phyloP scores from a whole-genome alignment of 2,797 vertebrate genomes.

The Austrolebias charrua region DNA sequence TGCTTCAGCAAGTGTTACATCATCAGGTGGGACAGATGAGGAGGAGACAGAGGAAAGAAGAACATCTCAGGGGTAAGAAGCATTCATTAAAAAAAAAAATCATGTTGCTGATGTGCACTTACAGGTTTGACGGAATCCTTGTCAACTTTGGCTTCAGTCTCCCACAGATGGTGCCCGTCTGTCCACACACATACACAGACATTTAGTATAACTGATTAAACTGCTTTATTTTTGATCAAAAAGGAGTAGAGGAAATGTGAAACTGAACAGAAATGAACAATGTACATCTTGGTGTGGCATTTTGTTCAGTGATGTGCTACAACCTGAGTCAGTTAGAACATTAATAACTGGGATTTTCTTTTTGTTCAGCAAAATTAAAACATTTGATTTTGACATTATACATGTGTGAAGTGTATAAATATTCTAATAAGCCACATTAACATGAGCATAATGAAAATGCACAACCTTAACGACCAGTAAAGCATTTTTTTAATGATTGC shows the following conservation, averaged over 20 bases:
- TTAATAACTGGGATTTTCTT: no score
- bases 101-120: conserved; percentile 71
- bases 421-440: no score
- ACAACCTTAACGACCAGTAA: no score
- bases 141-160: conserved; percentile 96
- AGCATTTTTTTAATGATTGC: no score
- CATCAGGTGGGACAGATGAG: conserved; percentile 69
- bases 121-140: conserved; percentile 93
- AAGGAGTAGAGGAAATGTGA: not conserved
- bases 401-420: no score
- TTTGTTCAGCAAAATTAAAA: no score
- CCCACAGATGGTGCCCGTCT: conserved; percentile 99
- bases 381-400: no score
- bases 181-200: conserved; percentile 19
- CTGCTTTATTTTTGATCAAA: no score
- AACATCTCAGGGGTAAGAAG: conserved; percentile 35
- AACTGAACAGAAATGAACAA: not conserved
- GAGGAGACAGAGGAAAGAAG: conserved; percentile 46
- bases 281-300: not conserved
- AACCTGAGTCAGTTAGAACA: no score
- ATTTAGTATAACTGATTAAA: not conserved
- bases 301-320: not conserved
- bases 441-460: no score
- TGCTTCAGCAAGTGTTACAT: conserved; percentile 76
- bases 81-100: conserved; percentile 30